Percentiles rank a stretch among this genome's conserved stretches.
phyloP scores from a whole-genome alignment of 2,113 vertebrate species.

The Dunckerocampus dactyliophorus region DNA sequence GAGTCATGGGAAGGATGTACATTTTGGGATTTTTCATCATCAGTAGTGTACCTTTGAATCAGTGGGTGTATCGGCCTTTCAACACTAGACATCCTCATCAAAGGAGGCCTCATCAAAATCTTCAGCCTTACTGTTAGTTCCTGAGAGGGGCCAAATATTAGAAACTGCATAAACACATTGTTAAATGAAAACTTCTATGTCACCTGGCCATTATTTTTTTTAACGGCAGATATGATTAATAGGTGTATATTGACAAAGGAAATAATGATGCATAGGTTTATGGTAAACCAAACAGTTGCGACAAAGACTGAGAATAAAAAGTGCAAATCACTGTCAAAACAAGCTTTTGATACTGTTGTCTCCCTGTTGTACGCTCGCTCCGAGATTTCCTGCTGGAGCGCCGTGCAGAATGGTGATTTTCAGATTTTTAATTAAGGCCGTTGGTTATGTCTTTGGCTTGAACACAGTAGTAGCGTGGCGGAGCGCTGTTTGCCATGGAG shows the following conservation, averaged over 20 bases:
- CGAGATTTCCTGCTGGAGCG: constrained; percentile 41
- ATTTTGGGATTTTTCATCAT: too few species aligned
- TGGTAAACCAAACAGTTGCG: not conserved
- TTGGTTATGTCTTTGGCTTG: constrained; percentile 64
- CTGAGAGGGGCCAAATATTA: too few species aligned
- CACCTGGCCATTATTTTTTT: not conserved
- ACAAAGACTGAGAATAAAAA: constrained; percentile 31
- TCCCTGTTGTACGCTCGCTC: constrained; percentile 26
- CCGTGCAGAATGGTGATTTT: constrained; percentile 57
- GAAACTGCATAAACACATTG: too few species aligned
- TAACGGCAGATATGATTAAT: not conserved
- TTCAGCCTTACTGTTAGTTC: too few species aligned
- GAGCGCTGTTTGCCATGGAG: constrained; percentile 46
- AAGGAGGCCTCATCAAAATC: too few species aligned
- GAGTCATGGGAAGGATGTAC: too few species aligned
- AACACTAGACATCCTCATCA: too few species aligned
- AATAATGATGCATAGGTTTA: not conserved
- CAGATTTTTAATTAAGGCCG: constrained; percentile 69
- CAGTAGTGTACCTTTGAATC: too few species aligned
- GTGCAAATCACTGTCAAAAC: constrained; percentile 41
- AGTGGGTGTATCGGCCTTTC: too few species aligned
- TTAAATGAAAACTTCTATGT: too few species aligned
- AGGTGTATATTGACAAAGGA: not conserved
- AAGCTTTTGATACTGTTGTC: constrained; percentile 38
- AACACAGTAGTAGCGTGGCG: constrained; percentile 50